Percentiles rank a stretch among this genome's conserved stretches.
Conservation (phyloP, 2,888 invertebrate species). For the Microplitis manilae region DNA sequence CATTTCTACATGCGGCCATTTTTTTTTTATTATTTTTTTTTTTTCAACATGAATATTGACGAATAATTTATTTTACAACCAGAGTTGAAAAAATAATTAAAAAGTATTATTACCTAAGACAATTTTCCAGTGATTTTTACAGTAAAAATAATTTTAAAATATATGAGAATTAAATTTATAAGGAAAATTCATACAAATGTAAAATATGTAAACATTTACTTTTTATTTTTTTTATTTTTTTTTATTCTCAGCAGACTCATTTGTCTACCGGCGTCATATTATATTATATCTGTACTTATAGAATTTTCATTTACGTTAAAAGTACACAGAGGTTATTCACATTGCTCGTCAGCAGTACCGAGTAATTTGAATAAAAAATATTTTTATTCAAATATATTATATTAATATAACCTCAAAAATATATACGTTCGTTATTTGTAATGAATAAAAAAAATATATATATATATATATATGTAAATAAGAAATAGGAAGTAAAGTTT, state of each 20-base stretch:
- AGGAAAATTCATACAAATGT: too few relatives aligned
- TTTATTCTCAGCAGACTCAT: neutral
- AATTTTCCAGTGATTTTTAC: too few relatives aligned
- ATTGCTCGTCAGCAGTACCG: neutral
- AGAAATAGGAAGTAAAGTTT: neutral
- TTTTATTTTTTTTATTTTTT: neutral
- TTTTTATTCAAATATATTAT: neutral
- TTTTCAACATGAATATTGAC: too few relatives aligned
- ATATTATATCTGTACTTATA: conserved; percentile 7
- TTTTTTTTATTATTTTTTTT: too few relatives aligned
- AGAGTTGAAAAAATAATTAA: too few relatives aligned
- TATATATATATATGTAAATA: neutral
- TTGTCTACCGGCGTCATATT: conserved; percentile 7
- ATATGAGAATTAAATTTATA: too few relatives aligned
- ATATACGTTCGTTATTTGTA: neutral
- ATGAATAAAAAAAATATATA: neutral
- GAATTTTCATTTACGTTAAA: conserved; percentile 32
- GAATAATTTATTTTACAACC: too few relatives aligned
- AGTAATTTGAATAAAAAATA: neutral
- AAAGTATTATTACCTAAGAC: too few relatives aligned
- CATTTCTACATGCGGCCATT: too few relatives aligned
- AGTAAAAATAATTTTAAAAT: too few relatives aligned
- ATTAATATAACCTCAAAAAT: neutral
- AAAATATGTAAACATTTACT: too few relatives aligned
- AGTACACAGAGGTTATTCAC: conserved; percentile 11